Evolutionary conservation across 2,888 invertebrate genomes (phyloP).

Genomic region (Acanthococcus lagerstroemiae): DNA sequence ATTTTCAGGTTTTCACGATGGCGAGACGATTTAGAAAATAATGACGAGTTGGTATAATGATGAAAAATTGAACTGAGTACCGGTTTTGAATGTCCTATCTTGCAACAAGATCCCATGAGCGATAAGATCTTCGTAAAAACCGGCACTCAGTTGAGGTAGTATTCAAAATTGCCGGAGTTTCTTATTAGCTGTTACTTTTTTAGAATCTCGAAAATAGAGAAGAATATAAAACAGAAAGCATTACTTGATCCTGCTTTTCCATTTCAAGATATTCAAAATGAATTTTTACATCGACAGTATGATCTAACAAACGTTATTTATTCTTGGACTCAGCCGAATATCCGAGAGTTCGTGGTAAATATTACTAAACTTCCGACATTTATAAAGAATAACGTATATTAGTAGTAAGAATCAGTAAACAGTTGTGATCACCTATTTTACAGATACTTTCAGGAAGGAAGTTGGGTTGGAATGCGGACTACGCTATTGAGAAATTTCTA

Average conservation of each 20-base stretch:
- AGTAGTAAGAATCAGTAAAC: background rate
- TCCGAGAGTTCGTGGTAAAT: conserved; percentile 59
- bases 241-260: conserved; percentile 56
- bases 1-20: no score
- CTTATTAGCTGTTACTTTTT: no score
- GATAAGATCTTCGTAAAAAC: no score
- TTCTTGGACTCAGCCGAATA: conserved; percentile 55
- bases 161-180: no score
- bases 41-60: no score
- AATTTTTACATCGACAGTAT: conserved; percentile 48
- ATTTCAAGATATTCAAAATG: conserved; percentile 59
- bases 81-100: no score
- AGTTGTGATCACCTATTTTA: conserved; percentile 36
- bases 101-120: no score
- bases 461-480: conserved; percentile 63
- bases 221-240: conserved; percentile 57
- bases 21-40: no score
- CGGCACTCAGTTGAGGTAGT: no score
- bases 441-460: conserved; percentile 57
- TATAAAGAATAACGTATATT: background rate
- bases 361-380: conserved; percentile 8
- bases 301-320: conserved; percentile 43
- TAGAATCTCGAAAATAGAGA: conserved; percentile 47
- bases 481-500: conserved; percentile 65
- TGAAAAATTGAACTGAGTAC: no score